A percentile compares a stretch with the other conserved stretches of the same genome.
Conservation (phyloP, 2,888 invertebrate species). For the Papilio gigon region DNA sequence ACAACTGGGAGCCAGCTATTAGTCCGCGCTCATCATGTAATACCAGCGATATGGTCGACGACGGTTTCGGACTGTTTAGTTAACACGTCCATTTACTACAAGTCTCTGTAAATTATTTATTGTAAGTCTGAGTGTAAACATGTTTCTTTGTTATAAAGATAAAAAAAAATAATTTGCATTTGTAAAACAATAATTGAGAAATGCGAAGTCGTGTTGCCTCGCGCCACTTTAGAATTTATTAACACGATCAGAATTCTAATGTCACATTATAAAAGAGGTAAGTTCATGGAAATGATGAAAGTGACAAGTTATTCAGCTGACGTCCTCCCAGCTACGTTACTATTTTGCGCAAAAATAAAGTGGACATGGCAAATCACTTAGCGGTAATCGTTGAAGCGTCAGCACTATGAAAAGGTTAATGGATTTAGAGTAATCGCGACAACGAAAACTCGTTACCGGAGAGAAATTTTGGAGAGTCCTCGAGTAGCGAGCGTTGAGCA, state of each 20-base stretch:
- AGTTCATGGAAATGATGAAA: slow-evolving; percentile 12
- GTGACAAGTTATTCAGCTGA: slow-evolving; percentile 25
- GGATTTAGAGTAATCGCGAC: slow-evolving; percentile 46
- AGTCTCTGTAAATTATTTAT: too few species aligned
- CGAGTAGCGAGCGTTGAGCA: slow-evolving; percentile 47
- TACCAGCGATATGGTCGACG: not conserved
- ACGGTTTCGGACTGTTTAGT: not conserved
- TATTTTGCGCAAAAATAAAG: slow-evolving; percentile 23
- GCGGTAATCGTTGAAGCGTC: slow-evolving; percentile 38
- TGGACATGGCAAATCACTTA: slow-evolving; percentile 26
- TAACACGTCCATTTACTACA: not conserved
- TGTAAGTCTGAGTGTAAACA: too few species aligned
- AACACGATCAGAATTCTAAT: not conserved
- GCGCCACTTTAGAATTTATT: not conserved
- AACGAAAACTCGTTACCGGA: slow-evolving; percentile 48
- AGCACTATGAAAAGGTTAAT: slow-evolving; percentile 44
- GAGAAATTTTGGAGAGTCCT: slow-evolving; percentile 47
- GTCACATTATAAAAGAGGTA: not conserved
- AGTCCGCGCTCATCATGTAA: not conserved
- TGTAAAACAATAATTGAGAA: not conserved
- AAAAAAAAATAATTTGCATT: not conserved
- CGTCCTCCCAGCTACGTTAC: slow-evolving; percentile 1
- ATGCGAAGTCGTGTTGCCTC: not conserved
- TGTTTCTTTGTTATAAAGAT: too few species aligned
- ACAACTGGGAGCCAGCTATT: too few species aligned